Evolutionary conservation across 2,888 invertebrate species (phyloP).

Genomic region (Neelides folsomi): DNA sequence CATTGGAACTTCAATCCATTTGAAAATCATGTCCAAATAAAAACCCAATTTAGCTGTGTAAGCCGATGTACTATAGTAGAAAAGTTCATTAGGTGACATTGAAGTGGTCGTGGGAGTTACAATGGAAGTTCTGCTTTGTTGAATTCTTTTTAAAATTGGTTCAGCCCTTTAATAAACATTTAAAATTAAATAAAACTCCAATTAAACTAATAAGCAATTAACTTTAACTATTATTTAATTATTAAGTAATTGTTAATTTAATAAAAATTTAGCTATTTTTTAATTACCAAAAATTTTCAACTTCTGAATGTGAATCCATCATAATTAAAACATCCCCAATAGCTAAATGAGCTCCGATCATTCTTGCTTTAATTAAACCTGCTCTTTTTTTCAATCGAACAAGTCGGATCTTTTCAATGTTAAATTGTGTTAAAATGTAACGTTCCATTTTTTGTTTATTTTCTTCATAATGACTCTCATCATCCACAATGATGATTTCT

Average conservation of each 20-base stretch:
- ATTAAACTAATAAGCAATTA: constrained; percentile 1
- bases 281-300: constrained; percentile 54
- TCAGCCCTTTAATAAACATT: constrained; percentile 50
- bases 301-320: constrained; percentile 85
- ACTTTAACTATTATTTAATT: too few relatives aligned
- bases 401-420: constrained; percentile 52
- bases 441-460: constrained; percentile 61
- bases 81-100: not conserved
- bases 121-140: constrained; percentile 62
- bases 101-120: constrained; percentile 84
- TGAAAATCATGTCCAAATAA: too few relatives aligned
- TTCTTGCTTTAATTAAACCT: constrained; percentile 46
- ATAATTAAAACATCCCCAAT: constrained; percentile 68
- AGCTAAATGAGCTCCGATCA: constrained; percentile 74
- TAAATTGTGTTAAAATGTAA: constrained; percentile 60
- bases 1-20: constrained; percentile 69
- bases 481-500: constrained; percentile 91
- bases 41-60: not conserved
- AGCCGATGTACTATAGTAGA: not conserved
- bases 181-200: not conserved
- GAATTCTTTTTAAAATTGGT: constrained; percentile 72
- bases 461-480: constrained; percentile 58
- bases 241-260: too few relatives aligned
- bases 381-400: constrained; percentile 46
- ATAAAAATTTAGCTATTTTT: too few relatives aligned